A percentile compares a stretch with the other conserved stretches of the same genome.
Evolutionary conservation across 1,140 invertebrate species (phyloP).

Genomic region (Cyclina sinensis): DNA sequence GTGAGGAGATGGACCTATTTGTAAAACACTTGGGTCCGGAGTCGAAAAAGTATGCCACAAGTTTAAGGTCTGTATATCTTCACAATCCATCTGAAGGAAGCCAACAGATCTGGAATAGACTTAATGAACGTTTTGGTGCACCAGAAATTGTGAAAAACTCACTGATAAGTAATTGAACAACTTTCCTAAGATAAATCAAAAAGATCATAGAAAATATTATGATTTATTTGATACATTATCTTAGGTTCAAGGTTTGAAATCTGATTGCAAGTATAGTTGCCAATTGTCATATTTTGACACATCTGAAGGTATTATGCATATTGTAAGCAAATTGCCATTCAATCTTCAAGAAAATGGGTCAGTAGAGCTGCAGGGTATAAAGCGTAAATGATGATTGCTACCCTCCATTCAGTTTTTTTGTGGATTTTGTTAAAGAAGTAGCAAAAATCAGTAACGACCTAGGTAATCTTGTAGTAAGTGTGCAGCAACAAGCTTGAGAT

Average conservation of each 20-base stretch:
- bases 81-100: constrained; percentile 42
- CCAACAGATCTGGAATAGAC: constrained; percentile 34
- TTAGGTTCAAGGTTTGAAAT: background rate
- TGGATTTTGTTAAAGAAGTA: background rate
- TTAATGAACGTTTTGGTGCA: constrained; percentile 2
- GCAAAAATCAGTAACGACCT: constrained; percentile 50
- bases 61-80: constrained; percentile 31
- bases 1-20: constrained; percentile 67
- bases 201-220: background rate
- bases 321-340: constrained; percentile 45
- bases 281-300: constrained; percentile 30
- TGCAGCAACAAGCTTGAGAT: too few species aligned
- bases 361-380: constrained; percentile 62
- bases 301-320: constrained; percentile 20
- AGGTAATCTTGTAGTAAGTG: constrained; percentile 9
- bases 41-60: constrained; percentile 62
- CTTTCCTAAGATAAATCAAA: constrained; percentile 25
- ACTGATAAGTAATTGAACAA: background rate
- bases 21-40: constrained; percentile 52
- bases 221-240: too few species aligned
- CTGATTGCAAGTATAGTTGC: constrained; percentile 4
- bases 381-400: constrained; percentile 35
- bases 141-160: constrained; percentile 33
- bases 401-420: constrained; percentile 61
- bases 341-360: constrained; percentile 70